phyloP scores from a whole-genome alignment of 1,140 invertebrate species.

The Tribolium madens region DNA sequence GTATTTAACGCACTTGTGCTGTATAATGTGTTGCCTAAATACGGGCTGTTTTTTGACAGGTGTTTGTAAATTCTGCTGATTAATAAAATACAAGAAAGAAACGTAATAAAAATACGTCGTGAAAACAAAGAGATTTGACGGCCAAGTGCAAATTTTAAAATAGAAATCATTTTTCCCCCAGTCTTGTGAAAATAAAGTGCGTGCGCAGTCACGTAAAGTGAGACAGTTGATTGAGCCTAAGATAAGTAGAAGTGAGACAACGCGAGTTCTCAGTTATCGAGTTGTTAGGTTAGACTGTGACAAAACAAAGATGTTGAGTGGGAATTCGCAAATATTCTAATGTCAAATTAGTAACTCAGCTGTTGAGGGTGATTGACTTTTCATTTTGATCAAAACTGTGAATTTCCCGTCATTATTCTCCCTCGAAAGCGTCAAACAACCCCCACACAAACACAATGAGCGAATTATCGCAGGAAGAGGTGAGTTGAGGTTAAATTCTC shows the following conservation, averaged over 20 bases:
- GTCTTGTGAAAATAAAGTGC: conserved; percentile 34
- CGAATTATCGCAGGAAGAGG: conserved; percentile 81
- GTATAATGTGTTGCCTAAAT: conserved; percentile 6
- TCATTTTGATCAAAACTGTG: conserved; percentile 56
- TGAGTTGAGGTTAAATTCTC: conserved; percentile 63
- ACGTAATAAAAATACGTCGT: conserved; percentile 7
- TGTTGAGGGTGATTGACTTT: conserved; percentile 63
- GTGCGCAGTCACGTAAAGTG: conserved; percentile 3
- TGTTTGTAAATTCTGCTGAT: neutral
- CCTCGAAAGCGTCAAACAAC: conserved; percentile 12
- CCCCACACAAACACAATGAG: conserved; percentile 68
- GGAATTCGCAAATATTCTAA: conserved; percentile 56
- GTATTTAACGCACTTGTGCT: neutral
- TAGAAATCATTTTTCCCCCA: conserved; percentile 38
- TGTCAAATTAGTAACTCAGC: conserved; percentile 58
- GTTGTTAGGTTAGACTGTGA: conserved; percentile 55
- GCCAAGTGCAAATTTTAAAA: conserved; percentile 35
- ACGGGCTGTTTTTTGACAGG: neutral
- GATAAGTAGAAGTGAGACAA: neutral
- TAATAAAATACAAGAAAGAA: neutral
- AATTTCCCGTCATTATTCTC: neutral
- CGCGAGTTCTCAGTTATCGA: conserved; percentile 4
- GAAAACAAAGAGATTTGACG: conserved; percentile 20
- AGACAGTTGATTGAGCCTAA: neutral
- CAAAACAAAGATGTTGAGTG: conserved; percentile 12